Evolutionary conservation across 1,140 invertebrate species (phyloP).

Genomic region (Oncopeltus fasciatus): DNA sequence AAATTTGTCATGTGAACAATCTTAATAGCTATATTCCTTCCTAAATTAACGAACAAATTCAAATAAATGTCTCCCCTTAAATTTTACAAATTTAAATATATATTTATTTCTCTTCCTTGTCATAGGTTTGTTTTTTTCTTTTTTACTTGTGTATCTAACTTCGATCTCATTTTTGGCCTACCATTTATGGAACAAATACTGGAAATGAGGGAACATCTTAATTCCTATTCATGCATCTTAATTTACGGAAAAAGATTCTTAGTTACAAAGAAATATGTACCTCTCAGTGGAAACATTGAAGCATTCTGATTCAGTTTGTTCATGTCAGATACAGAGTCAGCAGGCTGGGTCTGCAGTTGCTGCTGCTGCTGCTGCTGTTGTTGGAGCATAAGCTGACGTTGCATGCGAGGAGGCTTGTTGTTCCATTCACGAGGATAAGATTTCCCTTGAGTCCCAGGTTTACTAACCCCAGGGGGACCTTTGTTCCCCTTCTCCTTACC

Average conservation of each 20-base stretch:
- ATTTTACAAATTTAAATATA: too few relatives aligned
- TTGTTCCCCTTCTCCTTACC: conserved; percentile 8
- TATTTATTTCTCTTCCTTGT: too few relatives aligned
- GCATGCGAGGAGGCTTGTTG: conserved; percentile 20
- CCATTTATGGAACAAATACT: too few relatives aligned
- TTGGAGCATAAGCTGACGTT: conserved; percentile 3
- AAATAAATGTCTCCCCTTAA: too few relatives aligned
- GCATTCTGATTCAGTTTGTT: conserved; percentile 33
- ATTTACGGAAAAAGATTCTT: not conserved
- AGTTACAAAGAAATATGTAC: not conserved
- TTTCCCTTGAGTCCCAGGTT: conserved; percentile 30
- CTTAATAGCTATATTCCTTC: too few relatives aligned
- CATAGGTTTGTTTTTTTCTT: too few relatives aligned
- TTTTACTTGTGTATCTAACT: too few relatives aligned
- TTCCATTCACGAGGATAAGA: conserved; percentile 32
- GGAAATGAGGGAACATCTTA: too few relatives aligned
- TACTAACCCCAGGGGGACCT: not conserved
- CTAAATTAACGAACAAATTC: too few relatives aligned
- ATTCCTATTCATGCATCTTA: too few relatives aligned
- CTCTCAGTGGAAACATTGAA: conserved; percentile 4
- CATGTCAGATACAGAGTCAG: conserved; percentile 32
- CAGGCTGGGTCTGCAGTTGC: conserved; percentile 23
- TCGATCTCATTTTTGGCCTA: too few relatives aligned
- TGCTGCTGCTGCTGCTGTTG: conserved; percentile 29
- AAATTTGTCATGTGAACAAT: too few relatives aligned